These are phyloP conservation scores for Catharus minimus DNA, from an alignment of 2,113 vertebrate genomes.

Conservation along the genomic window DNA sequence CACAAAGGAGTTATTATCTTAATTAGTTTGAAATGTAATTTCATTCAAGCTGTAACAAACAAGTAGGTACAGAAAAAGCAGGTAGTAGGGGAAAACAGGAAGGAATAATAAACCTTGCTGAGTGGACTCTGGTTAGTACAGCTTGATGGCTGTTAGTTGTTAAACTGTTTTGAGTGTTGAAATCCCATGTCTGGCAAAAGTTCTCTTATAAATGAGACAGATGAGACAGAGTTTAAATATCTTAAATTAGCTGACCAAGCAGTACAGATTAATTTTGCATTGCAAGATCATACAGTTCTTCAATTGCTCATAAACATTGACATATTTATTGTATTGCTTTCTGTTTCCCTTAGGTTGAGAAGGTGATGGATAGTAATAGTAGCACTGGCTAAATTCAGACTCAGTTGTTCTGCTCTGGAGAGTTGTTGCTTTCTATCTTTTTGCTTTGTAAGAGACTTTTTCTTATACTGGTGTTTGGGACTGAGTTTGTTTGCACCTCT, in stretches of 20 bases:
- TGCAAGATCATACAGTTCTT: not conserved
- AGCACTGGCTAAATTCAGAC: not conserved
- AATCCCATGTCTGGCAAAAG: not conserved
- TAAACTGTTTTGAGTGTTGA: not conserved
- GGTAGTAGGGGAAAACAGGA: not conserved
- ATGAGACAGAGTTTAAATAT: not conserved
- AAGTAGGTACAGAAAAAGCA: not conserved
- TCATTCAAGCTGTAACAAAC: conserved; percentile 30
- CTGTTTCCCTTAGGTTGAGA: not conserved
- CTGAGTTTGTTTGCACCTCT: not conserved
- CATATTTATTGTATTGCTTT: not conserved
- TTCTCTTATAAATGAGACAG: not conserved
- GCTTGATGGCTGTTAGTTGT: not conserved
- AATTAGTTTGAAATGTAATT: conserved; percentile 38
- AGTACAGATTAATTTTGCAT: not conserved
- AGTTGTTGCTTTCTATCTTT: not conserved
- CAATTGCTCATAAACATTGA: not conserved
- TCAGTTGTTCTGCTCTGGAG: not conserved
- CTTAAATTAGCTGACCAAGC: not conserved
- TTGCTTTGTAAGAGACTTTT: not conserved
- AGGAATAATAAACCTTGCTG: not conserved
- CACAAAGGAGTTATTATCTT: not conserved
- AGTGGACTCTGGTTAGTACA: not conserved
- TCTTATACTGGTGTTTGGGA: not conserved
- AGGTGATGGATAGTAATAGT: not conserved